Conservation (phyloP, 2,113 vertebrate genomes). For the Glaucidium brasilianum region DNA sequence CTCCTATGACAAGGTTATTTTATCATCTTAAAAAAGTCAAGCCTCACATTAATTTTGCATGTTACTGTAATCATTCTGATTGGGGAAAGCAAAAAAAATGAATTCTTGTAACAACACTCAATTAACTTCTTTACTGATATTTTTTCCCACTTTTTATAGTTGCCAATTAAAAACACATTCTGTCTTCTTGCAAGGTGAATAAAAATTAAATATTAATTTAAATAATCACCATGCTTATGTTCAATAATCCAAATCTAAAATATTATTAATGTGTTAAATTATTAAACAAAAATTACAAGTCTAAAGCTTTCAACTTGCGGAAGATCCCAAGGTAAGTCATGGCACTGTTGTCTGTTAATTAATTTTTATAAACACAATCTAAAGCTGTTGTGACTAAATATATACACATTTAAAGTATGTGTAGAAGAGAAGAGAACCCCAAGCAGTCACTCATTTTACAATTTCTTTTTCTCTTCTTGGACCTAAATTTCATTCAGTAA, state of each 20-base stretch:
- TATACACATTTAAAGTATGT: not conserved
- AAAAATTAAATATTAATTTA: constrained; percentile 78
- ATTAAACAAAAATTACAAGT: constrained; percentile 70
- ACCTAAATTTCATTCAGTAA: not conserved
- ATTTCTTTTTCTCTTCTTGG: not conserved
- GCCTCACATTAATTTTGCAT: not conserved
- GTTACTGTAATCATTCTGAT: not conserved
- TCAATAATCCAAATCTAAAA: constrained; percentile 72
- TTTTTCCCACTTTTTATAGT: constrained; percentile 45
- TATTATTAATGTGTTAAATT: constrained; percentile 74
- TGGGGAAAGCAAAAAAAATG: not conserved
- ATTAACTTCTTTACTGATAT: constrained; percentile 38
- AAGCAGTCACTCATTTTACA: not conserved
- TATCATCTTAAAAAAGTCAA: not conserved
- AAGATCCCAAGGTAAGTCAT: constrained; percentile 54
- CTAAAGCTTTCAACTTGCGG: constrained; percentile 57
- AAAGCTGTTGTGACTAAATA: not conserved
- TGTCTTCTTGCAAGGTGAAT: constrained; percentile 72
- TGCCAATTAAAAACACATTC: constrained; percentile 59
- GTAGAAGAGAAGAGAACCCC: not conserved
- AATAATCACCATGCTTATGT: constrained; percentile 69
- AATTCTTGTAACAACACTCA: constrained; percentile 21
- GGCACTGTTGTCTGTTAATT: constrained; percentile 17
- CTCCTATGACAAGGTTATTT: not conserved
- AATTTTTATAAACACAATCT: constrained; percentile 12